Evolutionary conservation across 2,113 vertebrate species (phyloP).

Genomic region (Heliornis fulica): DNA sequence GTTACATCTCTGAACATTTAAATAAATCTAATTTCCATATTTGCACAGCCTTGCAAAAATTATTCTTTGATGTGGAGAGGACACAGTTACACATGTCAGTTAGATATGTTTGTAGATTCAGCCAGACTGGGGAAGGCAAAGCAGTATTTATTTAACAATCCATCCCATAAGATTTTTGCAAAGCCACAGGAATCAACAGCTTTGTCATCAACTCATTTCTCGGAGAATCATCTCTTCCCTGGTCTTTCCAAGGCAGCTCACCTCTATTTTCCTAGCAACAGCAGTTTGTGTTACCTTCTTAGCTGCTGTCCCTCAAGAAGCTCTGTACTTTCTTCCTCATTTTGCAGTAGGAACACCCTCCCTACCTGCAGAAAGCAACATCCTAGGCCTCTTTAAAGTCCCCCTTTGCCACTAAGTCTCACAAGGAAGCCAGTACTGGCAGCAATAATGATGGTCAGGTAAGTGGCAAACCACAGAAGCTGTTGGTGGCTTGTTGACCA

Average conservation of each 20-base stretch:
- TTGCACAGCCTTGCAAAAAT: background rate
- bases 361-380: background rate
- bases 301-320: background rate
- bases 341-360: background rate
- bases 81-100: background rate
- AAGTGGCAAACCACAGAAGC: background rate
- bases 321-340: background rate
- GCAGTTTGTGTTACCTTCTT: background rate
- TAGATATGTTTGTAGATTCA: background rate
- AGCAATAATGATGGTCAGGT: background rate
- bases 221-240: background rate
- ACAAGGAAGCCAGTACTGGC: background rate
- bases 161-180: background rate
- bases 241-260: background rate
- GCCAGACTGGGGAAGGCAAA: background rate
- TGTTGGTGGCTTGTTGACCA: background rate
- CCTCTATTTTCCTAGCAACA: background rate
- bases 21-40: background rate
- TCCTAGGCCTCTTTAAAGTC: background rate
- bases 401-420: background rate
- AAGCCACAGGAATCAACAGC: background rate
- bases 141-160: background rate
- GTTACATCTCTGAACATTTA: background rate
- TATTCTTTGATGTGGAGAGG: background rate
- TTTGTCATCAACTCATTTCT: background rate